Base-by-base conservation (phyloP, 23 tunicate species). In the Trididemnum nubilum region DNA sequence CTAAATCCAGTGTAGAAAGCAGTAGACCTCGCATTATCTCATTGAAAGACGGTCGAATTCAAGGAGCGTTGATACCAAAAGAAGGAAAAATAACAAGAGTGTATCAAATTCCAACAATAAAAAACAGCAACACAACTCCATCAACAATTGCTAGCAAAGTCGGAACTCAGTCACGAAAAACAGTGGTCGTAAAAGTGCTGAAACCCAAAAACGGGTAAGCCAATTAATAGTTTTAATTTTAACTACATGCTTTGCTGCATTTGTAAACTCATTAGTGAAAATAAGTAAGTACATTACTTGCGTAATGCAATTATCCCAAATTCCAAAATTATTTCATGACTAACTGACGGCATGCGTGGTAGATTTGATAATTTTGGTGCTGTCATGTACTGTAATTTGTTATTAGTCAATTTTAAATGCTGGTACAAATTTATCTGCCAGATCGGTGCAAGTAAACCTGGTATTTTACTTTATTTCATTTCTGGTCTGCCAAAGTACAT, bases 191-290 rank as follows among this genome's bases (percentile, higher is more conserved):
- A 0, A 77, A 75, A 58, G 81, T 83, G 12, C 21, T 73, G 39
- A 73, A 72, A 21, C 87, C 87, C 15, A 73, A 60, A 63, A 83
- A 83, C 58, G 59, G 86, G 86, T 82, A 71, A 82, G 67, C 12
- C 15, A 7, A 7, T 44, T 44, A 44, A 15, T 44, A n/a, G 50
- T 2, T 71, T 71, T 27, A 12, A 29, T 37, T 23, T 37, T 24
- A 40, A 74, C 12, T 50, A 19, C 19, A 50, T 12, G 57, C 57
- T 50, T 12, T 50, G 18, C 19, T 50, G 19, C 12, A 50, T 50
- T 50, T 12, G 12, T 50, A n/a, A n/a, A n/a, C n/a, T n/a, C n/a
- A n/a, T n/a, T n/a, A n/a, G n/a, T n/a, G n/a, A n/a, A n/a, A n/a
- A n/a, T n/a, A n/a, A n/a, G n/a, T n/a, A n/a, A n/a, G n/a, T n/a